A percentile compares a stretch with the other conserved stretches of the same genome.
Evolutionary conservation across 92 coral and sea anemone species (phyloP).

Genomic region (Isaurus tuberculatus): DNA sequence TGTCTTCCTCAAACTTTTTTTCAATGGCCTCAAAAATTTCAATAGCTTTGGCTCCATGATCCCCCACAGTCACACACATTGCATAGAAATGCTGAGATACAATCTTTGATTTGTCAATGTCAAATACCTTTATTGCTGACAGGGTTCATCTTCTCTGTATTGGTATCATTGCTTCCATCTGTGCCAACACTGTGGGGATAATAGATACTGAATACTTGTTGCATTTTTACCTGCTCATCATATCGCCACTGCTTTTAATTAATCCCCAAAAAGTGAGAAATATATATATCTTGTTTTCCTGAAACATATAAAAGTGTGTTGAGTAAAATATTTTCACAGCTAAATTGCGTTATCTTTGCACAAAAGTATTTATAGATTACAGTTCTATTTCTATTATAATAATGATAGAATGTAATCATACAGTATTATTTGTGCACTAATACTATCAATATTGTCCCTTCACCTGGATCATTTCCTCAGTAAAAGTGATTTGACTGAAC

Average conservation of each 20-base stretch:
- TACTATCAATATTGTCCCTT: too few relatives aligned
- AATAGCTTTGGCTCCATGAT: constrained; percentile 51
- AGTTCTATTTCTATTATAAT: too few relatives aligned
- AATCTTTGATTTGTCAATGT: constrained; percentile 54
- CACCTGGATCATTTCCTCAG: too few relatives aligned
- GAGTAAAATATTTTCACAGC: too few relatives aligned
- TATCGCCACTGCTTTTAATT: not conserved
- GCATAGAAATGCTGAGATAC: constrained; percentile 59
- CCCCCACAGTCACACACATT: constrained; percentile 63
- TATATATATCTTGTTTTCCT: not conserved
- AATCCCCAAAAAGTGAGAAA: not conserved
- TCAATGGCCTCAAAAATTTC: constrained; percentile 52
- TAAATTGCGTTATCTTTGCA: too few relatives aligned
- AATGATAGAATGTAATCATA: too few relatives aligned
- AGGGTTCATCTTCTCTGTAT: constrained; percentile 60
- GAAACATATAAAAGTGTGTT: not conserved
- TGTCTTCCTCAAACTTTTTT: constrained; percentile 43
- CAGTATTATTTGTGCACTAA: too few relatives aligned
- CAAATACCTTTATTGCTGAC: constrained; percentile 50
- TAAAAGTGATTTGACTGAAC: too few relatives aligned
- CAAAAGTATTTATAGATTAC: too few relatives aligned
- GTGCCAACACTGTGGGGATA: constrained; percentile 68
- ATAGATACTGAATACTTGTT: not conserved
- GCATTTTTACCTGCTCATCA: not conserved
- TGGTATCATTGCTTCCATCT: constrained; percentile 62